These are phyloP conservation scores for Cheilosia pagana DNA, from an alignment of 2,888 invertebrate genomes.

Conservation along the genomic window DNA sequence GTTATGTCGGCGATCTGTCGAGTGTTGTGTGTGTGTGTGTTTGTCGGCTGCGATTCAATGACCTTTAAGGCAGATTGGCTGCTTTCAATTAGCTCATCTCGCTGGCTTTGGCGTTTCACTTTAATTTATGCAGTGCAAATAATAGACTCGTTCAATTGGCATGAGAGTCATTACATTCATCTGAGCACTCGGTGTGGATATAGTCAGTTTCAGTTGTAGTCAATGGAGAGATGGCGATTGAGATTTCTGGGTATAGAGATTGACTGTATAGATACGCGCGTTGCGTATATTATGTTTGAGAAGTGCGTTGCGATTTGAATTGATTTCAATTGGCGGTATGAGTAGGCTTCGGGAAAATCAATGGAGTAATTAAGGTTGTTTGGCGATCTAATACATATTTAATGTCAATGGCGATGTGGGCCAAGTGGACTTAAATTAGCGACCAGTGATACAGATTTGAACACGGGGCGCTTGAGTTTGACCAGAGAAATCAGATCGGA, in stretches of 20 bases:
- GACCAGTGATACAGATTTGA: no score
- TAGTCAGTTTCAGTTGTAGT: slow-evolving; percentile 34
- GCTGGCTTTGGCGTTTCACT: slow-evolving; percentile 21
- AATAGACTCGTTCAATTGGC: slow-evolving; percentile 68
- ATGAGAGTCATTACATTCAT: slow-evolving; percentile 58
- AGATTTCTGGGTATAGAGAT: slow-evolving; percentile 51
- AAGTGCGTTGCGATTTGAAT: slow-evolving; percentile 56
- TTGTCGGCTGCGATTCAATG: slow-evolving; percentile 66
- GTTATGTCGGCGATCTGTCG: slow-evolving; percentile 47
- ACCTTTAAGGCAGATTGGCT: slow-evolving; percentile 55
- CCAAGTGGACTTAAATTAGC: background rate
- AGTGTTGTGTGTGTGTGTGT: slow-evolving; percentile 49
- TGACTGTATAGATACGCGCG: background rate
- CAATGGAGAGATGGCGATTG: background rate
- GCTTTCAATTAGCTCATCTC: slow-evolving; percentile 66
- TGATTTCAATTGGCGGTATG: slow-evolving; percentile 33
- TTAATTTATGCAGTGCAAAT: slow-evolving; percentile 73
- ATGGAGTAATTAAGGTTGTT: slow-evolving; percentile 19
- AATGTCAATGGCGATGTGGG: background rate
- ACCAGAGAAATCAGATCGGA: no score
- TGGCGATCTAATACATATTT: background rate
- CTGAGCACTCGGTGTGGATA: slow-evolving; percentile 29
- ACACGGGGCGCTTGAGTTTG: no score
- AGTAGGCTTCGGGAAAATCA: background rate
- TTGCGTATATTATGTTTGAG: background rate